Base-by-base conservation (phyloP, 2,113 vertebrate genomes). In the Castor canadensis region DNA sequence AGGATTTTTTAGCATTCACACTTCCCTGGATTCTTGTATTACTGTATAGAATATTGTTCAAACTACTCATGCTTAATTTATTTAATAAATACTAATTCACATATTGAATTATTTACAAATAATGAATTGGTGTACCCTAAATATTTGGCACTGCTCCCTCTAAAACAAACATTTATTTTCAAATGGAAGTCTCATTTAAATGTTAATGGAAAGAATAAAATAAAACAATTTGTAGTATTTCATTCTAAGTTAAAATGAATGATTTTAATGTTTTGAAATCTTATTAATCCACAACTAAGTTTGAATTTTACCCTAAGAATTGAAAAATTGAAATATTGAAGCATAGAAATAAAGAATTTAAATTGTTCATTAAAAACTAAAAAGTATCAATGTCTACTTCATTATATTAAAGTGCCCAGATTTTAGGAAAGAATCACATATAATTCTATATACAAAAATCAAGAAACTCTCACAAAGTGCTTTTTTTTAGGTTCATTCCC, bases 41-140 rank as follows among this genome's bases (percentile, higher is more conserved):
- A 86, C 26, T 49, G 15, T 69, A n/a, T 8, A 71, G 16, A 17
- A 6, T 71, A 22, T 54, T 19, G 28, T 82, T 88, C 16, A 60
- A 32, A 81, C 24, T 35, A 30, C 0, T 40, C n/a, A 64, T 35
- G 11, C 2, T 38, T 64, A 56, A 75, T 87, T 89, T 62, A 45
- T 20, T 38, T 89, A 88, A 62, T 52, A 56, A 88, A 76, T 93
- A 6, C 52, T 54, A 32, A 77, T 77, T 76, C 54, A 38, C 58
- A 56, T 93, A 24, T 52, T 88, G 69, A 91, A 20, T 77, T 10
- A 87, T 76, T 84, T 95, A 67, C 9, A 95, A 94, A 62, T 45
- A 90, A 30, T 66, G 5, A 16, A 20, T 56, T n/a, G 1, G 64
- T 86, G 12, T 17, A 66, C 4, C 6, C 12, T 62, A 72, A 32